Conservation (phyloP, 2,113 vertebrate genomes). For the Seriola rivoliana region DNA sequence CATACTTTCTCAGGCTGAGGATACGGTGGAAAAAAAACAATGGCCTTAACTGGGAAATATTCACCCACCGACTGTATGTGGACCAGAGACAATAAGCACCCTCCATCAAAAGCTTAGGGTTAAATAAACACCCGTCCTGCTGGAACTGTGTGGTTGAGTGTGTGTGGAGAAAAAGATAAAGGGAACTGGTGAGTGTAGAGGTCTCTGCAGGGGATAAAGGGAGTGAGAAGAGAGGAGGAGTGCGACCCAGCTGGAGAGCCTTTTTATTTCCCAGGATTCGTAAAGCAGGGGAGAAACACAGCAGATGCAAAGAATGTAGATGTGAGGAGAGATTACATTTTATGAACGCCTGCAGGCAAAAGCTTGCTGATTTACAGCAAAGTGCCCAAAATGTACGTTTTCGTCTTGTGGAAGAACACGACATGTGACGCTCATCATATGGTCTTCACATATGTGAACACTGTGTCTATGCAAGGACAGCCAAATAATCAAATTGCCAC, state of each 20-base stretch:
- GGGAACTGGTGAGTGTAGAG: conserved; percentile 4
- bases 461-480: background rate
- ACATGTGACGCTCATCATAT: background rate
- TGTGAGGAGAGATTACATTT: background rate
- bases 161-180: conserved; percentile 40
- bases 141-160: conserved; percentile 53
- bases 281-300: background rate
- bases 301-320: background rate
- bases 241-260: conserved; percentile 2
- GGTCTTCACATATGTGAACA: background rate
- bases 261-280: background rate
- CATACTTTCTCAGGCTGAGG: conserved; percentile 29
- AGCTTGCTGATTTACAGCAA: background rate
- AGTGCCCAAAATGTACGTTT: background rate
- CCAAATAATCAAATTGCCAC: background rate
- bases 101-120: conserved; percentile 58
- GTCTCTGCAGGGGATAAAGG: conserved; percentile 21
- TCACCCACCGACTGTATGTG: conserved; percentile 39
- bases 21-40: conserved; percentile 51
- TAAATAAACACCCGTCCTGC: conserved; percentile 63
- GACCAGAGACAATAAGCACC: conserved; percentile 56
- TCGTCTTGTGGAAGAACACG: background rate
- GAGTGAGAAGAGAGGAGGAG: background rate
- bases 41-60: conserved; percentile 61
- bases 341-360: background rate